Percentiles rank a stretch among this genome's conserved stretches.
Evolutionary conservation across 2,888 invertebrate genomes (phyloP).

Genomic region (Synergus laeviventris): DNA sequence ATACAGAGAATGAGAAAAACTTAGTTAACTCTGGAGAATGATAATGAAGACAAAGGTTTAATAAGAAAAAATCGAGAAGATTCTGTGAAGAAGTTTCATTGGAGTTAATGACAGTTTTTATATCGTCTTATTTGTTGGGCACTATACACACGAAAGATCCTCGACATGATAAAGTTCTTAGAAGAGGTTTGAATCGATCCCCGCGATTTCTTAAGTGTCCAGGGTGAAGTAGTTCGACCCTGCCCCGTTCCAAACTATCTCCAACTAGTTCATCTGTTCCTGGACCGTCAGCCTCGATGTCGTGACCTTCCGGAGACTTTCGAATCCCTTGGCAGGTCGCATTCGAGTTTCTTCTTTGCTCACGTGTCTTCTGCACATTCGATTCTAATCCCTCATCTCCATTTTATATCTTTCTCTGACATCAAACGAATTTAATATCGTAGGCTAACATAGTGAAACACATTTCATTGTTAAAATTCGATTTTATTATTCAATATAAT

Average conservation of each 20-base stretch:
- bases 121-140: neutral
- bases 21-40: neutral
- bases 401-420: neutral
- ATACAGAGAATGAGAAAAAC: neutral
- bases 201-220: conserved; percentile 46
- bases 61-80: neutral
- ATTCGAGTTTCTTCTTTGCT: conserved; percentile 36
- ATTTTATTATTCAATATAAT: no score
- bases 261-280: conserved; percentile 59
- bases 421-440: no score
- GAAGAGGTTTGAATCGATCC: conserved; percentile 41
- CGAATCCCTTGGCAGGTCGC: conserved; percentile 46
- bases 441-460: no score
- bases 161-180: conserved; percentile 37
- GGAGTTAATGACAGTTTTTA: neutral
- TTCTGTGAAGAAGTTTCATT: neutral
- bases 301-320: conserved; percentile 63
- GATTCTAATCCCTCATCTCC: neutral
- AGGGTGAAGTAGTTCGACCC: conserved; percentile 56
- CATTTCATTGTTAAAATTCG: no score
- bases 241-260: conserved; percentile 58
- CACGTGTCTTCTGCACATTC: conserved; percentile 16
- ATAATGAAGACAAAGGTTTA: neutral
- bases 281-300: conserved; percentile 59
- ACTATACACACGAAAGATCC: neutral